Evolutionary conservation across 2,888 invertebrate species (phyloP), one percentile per base, ranked within the genome.

Genomic region (Volucella inanis): DNA sequence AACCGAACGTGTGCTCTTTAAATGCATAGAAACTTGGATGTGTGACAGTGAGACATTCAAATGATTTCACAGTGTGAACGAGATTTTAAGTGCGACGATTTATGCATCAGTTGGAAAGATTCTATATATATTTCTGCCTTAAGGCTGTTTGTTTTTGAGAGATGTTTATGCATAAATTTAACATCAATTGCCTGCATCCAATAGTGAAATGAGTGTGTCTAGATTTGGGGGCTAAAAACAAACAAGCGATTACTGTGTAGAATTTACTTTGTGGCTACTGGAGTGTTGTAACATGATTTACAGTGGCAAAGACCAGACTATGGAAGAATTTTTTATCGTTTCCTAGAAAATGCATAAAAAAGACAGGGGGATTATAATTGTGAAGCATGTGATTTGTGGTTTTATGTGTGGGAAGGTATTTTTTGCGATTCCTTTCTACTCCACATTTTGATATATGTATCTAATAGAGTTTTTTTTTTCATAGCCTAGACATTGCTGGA

Each of bases 11-110:
- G 54, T 43, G n/a, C 22, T 45, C 31, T n/a, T 41, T 78, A 64
- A 65, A 57, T 57, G 38, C 50, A 64, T 18, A 57, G 62, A 71
- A 65, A 41, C 61, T 67, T 72, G 62, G 72, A 49, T 45, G n/a
- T 18, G 6, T 15, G 43, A 50, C 47, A 38, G 38, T 31, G 31
- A 31, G 81, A 52, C 59, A 71, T n/a, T 62, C 8, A 45, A 64
- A 50, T 15, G 49, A 39, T 47, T 39, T 50, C 47, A 11, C 15
- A 45, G 47, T 14, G 64, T 59, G 65, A 70, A 43, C 41, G 68
- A 41, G 47, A 62, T 22, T 41, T 57, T 55, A 50, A 78, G 64
- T 71, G 47, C 18, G 67, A 43, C 54, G 54, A 82, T 81, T 75
- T 74, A 31, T 67, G 65, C 41, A 49, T 80, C 76, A 77, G 61